Evolutionary conservation across 2,888 invertebrate species (phyloP).

Genomic region (Heliconius ethilla): DNA sequence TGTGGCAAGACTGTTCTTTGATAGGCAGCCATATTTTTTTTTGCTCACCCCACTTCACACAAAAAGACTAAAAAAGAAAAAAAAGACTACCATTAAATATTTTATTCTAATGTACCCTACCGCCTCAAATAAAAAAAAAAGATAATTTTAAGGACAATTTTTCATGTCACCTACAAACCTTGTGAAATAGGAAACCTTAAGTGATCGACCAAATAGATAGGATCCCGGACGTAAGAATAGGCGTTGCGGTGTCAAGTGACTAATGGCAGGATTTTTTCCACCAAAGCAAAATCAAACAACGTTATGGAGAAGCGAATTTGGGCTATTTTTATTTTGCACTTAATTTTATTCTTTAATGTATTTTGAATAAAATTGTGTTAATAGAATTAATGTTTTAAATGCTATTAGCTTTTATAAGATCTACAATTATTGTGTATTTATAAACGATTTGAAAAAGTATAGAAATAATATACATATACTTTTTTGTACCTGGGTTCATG

Average conservation of each 20-base stretch:
- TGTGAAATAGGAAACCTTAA: constrained; percentile 41
- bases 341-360: background rate
- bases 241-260: constrained; percentile 52
- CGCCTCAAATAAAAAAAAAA: no score
- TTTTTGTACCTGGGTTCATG: no score
- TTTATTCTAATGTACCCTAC: background rate
- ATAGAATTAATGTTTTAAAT: background rate
- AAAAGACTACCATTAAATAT: background rate
- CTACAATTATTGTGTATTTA: no score
- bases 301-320: background rate
- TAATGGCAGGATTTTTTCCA: constrained; percentile 56
- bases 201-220: constrained; percentile 44
- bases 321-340: background rate
- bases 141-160: constrained; percentile 15
- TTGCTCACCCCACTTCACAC: no score
- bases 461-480: no score
- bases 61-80: no score
- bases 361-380: background rate
- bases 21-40: no score
- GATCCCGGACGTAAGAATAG: constrained; percentile 40
- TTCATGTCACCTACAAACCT: constrained; percentile 20
- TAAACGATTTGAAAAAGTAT: no score
- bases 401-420: no score
- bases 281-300: constrained; percentile 25
- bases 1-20: no score